Evolutionary conservation across 1,140 invertebrate species (phyloP), one percentile per base, ranked within the genome.

Genomic region (Parasteatoda tepidariorum): DNA sequence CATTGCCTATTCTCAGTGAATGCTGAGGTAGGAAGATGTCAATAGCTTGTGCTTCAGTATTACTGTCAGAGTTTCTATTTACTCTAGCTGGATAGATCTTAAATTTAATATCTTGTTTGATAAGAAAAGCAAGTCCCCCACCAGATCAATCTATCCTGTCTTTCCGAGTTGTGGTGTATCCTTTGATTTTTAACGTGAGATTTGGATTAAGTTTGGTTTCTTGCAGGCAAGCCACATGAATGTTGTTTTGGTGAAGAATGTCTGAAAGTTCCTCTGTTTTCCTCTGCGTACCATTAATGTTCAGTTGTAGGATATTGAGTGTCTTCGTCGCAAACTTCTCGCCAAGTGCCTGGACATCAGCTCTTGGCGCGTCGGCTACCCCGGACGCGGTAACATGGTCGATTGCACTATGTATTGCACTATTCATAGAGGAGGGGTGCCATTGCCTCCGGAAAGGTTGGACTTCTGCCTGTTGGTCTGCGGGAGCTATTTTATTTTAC

Each of bases 301-400:
- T 74, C 3, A 74, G 55, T 34, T 74, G 48, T 22, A 59, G n/a
- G 24, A 74, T 33, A 59, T 74, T 74, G 3, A 74, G 6, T 74
- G 70, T 57, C 70, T 30, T 33, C 70, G 54, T 74, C n/a, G 15
- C 55, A 59, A 30, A 48, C 55, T 74, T 74, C 70, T 59, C 70
- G 15, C 26, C 70, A 59, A 0, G 31, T 18, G 18, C 70, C 70
- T 30, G 54, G 48, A 74, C 70, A 31, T 13, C 54, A 74, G 70
- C 26, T 59, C 18, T 6, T 59, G 70, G 26, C 70, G 54, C 28
- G 70, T 74, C 70, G 48, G 54, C 54, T 74, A 26, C 70, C 31
- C 70, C 48, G 70, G 55, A 74, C 54, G 54, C 70, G 13, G 26
- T 74, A 74, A 34, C 54, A 59, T n/a, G n/a, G n/a, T 6, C 24